Conservation (phyloP, 2,113 vertebrate genomes). For the Odocoileus virginianus region DNA sequence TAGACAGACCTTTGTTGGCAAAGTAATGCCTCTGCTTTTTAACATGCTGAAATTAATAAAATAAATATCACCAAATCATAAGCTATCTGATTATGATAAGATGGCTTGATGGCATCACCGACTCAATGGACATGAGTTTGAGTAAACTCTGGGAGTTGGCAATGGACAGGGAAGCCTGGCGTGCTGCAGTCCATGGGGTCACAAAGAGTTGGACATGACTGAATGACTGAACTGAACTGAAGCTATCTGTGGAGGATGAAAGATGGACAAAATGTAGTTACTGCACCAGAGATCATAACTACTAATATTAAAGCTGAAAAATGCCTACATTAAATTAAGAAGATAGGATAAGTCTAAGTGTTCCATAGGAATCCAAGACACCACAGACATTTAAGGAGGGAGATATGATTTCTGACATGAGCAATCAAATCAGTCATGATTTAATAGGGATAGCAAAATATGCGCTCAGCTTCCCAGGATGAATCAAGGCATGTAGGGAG, state of each 20-base stretch:
- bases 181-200: background rate
- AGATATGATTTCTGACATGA: background rate
- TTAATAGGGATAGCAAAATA: background rate
- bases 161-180: background rate
- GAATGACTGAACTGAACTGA: background rate
- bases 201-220: background rate
- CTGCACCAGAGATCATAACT: background rate
- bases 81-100: background rate
- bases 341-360: background rate
- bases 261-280: background rate
- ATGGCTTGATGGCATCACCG: background rate
- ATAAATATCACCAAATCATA: background rate
- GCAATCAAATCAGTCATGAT: background rate
- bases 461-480: background rate
- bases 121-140: background rate
- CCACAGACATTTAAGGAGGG: background rate
- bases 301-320: background rate
- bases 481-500: background rate
- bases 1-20: too few species aligned
- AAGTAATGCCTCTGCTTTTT: too few species aligned
- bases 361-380: background rate
- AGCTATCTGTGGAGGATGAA: background rate
- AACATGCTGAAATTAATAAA: too few species aligned
- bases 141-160: background rate
- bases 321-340: background rate